A percentile compares a stretch with the other conserved stretches of the same genome.
These are phyloP conservation scores for Pseudochaenichthys georgianus DNA, from an alignment of 2,797 vertebrate species.

Conservation along the genomic window DNA sequence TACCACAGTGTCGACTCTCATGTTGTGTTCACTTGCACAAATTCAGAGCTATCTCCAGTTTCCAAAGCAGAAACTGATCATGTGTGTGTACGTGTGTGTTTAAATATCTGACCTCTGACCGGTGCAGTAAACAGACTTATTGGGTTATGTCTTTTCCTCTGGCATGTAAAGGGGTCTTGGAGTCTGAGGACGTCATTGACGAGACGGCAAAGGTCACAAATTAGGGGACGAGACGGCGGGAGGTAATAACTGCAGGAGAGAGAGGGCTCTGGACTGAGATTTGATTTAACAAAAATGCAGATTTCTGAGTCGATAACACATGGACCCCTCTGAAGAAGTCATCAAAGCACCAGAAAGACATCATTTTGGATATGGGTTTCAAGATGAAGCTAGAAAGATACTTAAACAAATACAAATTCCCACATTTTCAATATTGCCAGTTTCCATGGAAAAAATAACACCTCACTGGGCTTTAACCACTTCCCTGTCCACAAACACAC, in stretches of 20 bases:
- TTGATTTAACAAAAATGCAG: conserved; percentile 11
- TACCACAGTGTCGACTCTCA: conserved; percentile 41
- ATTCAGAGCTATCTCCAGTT: conserved; percentile 44
- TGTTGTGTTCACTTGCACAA: conserved; percentile 26
- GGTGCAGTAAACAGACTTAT: conserved; percentile 68
- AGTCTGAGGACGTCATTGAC: conserved; percentile 38
- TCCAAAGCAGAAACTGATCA: conserved; percentile 24
- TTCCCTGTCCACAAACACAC: not conserved
- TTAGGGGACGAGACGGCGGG: conserved; percentile 3
- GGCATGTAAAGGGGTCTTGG: conserved; percentile 35
- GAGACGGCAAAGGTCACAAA: conserved; percentile 42
- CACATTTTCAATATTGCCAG: not conserved
- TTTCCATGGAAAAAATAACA: not conserved
- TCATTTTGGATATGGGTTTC: not conserved
- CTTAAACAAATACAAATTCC: not conserved
- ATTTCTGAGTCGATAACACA: conserved; percentile 5
- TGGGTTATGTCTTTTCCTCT: conserved; percentile 59
- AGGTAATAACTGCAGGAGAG: conserved; percentile 4
- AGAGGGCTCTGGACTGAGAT: not conserved
- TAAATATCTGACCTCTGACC: conserved; percentile 70
- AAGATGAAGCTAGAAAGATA: not conserved
- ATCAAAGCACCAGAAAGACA: not conserved
- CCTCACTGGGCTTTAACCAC: not conserved
- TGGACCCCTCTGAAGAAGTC: not conserved
- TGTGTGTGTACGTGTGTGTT: conserved; percentile 55